phyloP scores from a whole-genome alignment of 2,888 invertebrate genomes.

The Anthrax anthrax region DNA sequence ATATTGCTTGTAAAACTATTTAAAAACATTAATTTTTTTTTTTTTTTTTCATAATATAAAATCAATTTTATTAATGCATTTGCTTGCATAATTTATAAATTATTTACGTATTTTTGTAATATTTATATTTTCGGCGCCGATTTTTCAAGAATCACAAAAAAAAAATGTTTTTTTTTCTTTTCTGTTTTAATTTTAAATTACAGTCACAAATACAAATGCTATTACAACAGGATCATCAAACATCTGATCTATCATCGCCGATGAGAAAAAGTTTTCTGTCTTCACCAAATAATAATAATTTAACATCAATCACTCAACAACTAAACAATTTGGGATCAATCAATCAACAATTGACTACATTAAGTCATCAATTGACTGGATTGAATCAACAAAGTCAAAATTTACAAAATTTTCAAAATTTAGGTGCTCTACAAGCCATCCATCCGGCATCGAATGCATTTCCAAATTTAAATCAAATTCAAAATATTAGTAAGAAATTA shows the following conservation, averaged over 20 bases:
- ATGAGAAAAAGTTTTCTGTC: constrained; percentile 16
- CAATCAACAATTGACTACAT: constrained; percentile 31
- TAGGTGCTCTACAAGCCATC: constrained; percentile 12
- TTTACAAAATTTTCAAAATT: constrained; percentile 30
- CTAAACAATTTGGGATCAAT: constrained; percentile 32
- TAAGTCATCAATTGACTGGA: constrained; percentile 32
- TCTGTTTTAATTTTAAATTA: constrained; percentile 3
- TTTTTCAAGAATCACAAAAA: no score
- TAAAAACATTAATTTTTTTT: no score
- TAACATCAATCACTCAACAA: constrained; percentile 33
- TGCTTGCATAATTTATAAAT: no score
- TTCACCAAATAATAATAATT: constrained; percentile 30
- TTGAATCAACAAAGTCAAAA: constrained; percentile 34
- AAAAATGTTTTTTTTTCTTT: background rate
- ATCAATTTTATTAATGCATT: no score
- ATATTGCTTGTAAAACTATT: no score
- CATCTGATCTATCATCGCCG: constrained; percentile 14
- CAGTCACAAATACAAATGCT: constrained; percentile 31
- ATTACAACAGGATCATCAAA: constrained; percentile 19
- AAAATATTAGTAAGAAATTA: constrained; percentile 27
- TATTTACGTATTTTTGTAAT: no score
- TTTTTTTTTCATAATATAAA: no score
- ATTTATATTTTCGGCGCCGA: background rate
- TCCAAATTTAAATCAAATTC: constrained; percentile 29
- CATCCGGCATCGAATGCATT: constrained; percentile 18